Evolutionary conservation across 2,113 vertebrate genomes (phyloP), one percentile per base, ranked within the genome.

Genomic region (Passer domesticus): DNA sequence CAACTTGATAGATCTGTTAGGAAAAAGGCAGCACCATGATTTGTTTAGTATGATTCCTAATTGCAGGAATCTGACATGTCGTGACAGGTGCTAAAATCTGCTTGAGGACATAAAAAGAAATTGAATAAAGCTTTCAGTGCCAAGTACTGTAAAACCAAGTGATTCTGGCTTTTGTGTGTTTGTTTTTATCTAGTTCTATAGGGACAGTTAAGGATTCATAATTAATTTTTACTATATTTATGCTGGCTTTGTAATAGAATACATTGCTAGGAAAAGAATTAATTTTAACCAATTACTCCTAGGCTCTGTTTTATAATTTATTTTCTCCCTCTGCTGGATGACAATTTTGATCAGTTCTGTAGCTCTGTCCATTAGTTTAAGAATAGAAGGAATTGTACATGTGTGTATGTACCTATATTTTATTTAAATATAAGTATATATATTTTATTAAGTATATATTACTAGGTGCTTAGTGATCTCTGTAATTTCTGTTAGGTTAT

Each of bases 11-110:
- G 94, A 89, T 92, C 53, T 20, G 52, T 85, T 92, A 47, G 72
- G 68, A 46, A 79, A 68, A 79, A 96, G 81, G 0, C 72, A 95
- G 76, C 59, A 88, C 55, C 66, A 43, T 92, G 63, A 94, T 83
- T 94, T 96, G 55, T 82, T 89, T 92, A 90, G 52, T 92, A 21
- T 18, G 21, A 69, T 93, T 97, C 96, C 86, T 90, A 89, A 64
- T 91, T 89, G 72, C 94, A 94, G 90, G 81, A 79, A 93, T 96
- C 93, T 95, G 81, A 91, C 96, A 37, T 94, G 83, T 89, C 77
- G 16, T 83, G 82, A 91, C 90, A 97, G 87, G 80, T 97, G 85
- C 96, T 96, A 92, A 97, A 96, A 96, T 93, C 59, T 73, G 93
- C 89, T 92, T 52, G 50, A 60, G 83, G 95, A 56, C 81, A 87